Evolutionary conservation across 2,888 invertebrate species (phyloP).

Genomic region (Melanophora roralis): DNA sequence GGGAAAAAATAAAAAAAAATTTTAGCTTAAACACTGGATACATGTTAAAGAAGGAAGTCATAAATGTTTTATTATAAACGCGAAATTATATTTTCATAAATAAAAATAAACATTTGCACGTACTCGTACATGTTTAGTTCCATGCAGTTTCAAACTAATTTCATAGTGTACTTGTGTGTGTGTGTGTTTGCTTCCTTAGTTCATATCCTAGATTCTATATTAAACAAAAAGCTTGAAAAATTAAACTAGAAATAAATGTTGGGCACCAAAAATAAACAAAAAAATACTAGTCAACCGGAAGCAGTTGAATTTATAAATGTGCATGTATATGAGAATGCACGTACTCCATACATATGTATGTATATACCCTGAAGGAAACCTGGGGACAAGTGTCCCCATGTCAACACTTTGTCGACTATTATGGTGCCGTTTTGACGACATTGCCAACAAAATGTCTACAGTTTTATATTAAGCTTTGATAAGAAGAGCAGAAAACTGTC

Average conservation of each 20-base stretch:
- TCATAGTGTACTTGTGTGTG: background rate
- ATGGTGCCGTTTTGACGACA: too few relatives aligned
- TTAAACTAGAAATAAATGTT: background rate
- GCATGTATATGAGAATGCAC: too few relatives aligned
- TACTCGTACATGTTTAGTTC: background rate
- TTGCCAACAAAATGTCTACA: too few relatives aligned
- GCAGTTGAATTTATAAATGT: conserved; percentile 47
- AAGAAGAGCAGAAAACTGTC: too few relatives aligned
- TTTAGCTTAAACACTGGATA: conserved; percentile 35
- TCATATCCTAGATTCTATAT: background rate
- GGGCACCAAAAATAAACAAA: too few relatives aligned
- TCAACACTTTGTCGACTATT: too few relatives aligned
- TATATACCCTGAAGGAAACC: too few relatives aligned
- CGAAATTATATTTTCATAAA: conserved; percentile 18
- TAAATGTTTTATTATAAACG: conserved; percentile 56
- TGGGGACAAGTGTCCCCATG: too few relatives aligned
- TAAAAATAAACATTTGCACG: background rate
- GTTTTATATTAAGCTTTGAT: too few relatives aligned
- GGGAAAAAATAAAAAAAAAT: conserved; percentile 38
- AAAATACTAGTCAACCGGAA: conserved; percentile 45
- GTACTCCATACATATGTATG: too few relatives aligned
- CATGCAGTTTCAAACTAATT: conserved; percentile 32
- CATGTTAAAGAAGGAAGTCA: conserved; percentile 52
- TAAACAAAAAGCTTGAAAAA: background rate
- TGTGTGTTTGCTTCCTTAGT: background rate